These are phyloP conservation scores for Cyprinodon variegatus DNA, from an alignment of 2,113 vertebrate genomes.

Conservation along the genomic window DNA sequence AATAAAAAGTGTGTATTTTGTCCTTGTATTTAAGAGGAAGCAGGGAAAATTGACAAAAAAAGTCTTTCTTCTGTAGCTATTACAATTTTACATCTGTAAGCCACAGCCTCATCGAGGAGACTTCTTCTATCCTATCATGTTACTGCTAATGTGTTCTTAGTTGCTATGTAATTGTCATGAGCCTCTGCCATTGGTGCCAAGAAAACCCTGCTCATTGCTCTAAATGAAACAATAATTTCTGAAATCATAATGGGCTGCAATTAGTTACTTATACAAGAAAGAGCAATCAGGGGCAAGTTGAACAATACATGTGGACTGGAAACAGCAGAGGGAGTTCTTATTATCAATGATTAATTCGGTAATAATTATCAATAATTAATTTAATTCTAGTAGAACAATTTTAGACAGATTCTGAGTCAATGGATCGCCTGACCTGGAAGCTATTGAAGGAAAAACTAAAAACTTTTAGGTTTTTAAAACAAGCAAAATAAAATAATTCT, in stretches of 20 bases:
- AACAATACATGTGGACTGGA: constrained; percentile 62
- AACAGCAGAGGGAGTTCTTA: constrained; percentile 68
- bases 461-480: constrained; percentile 30
- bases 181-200: constrained; percentile 40
- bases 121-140: constrained; percentile 43
- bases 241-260: constrained; percentile 65
- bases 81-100: constrained; percentile 8
- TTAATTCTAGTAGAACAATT: too few relatives aligned
- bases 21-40: constrained; percentile 19
- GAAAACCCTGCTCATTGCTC: constrained; percentile 39
- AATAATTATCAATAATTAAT: too few relatives aligned
- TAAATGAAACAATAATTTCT: constrained; percentile 70
- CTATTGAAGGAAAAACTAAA: constrained; percentile 10
- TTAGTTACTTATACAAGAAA: constrained; percentile 75
- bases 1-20: constrained; percentile 17
- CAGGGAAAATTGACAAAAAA: neutral
- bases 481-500: constrained; percentile 16
- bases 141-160: constrained; percentile 31
- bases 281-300: constrained; percentile 69
- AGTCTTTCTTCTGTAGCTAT: constrained; percentile 9
- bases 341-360: constrained; percentile 70
- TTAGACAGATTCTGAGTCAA: too few relatives aligned
- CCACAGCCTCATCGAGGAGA: constrained; percentile 14
- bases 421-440: too few relatives aligned
- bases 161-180: constrained; percentile 33